A percentile compares a stretch with the other conserved stretches of the same genome.
These are phyloP conservation scores for Idaea straminata DNA, from an alignment of 2,888 invertebrate species.

Conservation along the genomic window DNA sequence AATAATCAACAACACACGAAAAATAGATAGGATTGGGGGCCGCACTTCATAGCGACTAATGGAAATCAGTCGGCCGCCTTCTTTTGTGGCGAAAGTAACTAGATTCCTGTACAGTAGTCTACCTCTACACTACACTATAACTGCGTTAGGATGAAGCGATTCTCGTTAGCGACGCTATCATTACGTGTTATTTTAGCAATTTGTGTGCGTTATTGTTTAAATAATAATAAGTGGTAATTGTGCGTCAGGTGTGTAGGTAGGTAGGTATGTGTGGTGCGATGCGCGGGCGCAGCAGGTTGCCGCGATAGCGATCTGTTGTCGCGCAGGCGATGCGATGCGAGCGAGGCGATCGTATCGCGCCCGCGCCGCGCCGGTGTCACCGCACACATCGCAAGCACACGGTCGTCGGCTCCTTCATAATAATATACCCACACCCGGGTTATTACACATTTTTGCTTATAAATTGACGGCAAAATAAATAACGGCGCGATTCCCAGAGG, in stretches of 20 bases:
- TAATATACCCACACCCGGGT: not conserved
- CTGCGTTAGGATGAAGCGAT: not conserved
- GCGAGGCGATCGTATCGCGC: constrained; percentile 8
- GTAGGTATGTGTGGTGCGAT: not conserved
- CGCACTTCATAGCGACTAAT: not conserved
- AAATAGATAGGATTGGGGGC: not conserved
- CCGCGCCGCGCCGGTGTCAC: constrained; percentile 7
- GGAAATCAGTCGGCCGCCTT: not conserved
- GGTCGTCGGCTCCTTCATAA: too few species aligned
- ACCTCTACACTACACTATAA: not conserved
- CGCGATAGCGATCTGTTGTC: not conserved
- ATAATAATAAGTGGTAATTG: not conserved
- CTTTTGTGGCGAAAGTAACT: too few species aligned
- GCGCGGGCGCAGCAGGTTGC: not conserved
- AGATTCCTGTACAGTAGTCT: not conserved
- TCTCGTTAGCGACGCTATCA: not conserved
- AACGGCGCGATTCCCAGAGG: not conserved
- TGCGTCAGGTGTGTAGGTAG: not conserved
- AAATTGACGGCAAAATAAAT: constrained; percentile 2
- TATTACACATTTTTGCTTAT: constrained; percentile 2
- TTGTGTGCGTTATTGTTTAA: not conserved
- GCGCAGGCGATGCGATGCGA: not conserved
- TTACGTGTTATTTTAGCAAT: not conserved
- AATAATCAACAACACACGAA: not conserved
- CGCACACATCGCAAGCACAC: not conserved